phyloP scores from a whole-genome alignment of 2,113 vertebrate species.

The Phalacrocorax aristotelis region DNA sequence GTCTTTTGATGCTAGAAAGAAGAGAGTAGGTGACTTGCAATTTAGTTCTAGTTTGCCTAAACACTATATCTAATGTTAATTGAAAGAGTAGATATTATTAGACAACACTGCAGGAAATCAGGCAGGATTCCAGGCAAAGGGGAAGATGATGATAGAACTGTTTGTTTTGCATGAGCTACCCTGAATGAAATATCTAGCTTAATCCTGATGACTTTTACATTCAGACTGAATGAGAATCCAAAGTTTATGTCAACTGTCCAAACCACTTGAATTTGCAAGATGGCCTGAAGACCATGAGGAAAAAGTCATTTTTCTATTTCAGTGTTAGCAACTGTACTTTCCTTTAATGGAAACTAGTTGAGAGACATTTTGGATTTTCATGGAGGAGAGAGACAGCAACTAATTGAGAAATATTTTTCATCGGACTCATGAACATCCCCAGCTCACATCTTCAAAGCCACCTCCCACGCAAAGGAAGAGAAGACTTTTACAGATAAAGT shows the following conservation, averaged over 20 bases:
- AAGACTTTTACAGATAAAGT: not conserved
- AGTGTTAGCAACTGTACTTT: not conserved
- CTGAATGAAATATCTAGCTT: not conserved
- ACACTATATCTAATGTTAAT: not conserved
- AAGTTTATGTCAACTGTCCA: not conserved
- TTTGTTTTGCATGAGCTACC: not conserved
- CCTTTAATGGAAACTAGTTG: not conserved
- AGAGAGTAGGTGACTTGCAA: not conserved
- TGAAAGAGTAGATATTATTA: not conserved
- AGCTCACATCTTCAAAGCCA: not conserved
- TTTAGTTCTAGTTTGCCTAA: conserved; percentile 13
- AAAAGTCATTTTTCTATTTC: not conserved
- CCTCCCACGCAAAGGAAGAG: not conserved
- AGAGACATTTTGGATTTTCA: not conserved
- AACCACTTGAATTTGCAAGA: not conserved
- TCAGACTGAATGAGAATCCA: not conserved
- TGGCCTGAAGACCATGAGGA: not conserved
- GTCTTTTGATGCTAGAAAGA: not conserved
- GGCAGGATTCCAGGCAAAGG: not conserved
- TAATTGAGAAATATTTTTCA: not conserved
- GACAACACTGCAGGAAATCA: not conserved
- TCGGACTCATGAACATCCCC: not conserved
- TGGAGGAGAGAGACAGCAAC: not conserved
- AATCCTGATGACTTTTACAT: not conserved
- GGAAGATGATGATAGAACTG: not conserved